Conservation (phyloP, 1,140 invertebrate genomes). For the Cepaea nemoralis region DNA sequence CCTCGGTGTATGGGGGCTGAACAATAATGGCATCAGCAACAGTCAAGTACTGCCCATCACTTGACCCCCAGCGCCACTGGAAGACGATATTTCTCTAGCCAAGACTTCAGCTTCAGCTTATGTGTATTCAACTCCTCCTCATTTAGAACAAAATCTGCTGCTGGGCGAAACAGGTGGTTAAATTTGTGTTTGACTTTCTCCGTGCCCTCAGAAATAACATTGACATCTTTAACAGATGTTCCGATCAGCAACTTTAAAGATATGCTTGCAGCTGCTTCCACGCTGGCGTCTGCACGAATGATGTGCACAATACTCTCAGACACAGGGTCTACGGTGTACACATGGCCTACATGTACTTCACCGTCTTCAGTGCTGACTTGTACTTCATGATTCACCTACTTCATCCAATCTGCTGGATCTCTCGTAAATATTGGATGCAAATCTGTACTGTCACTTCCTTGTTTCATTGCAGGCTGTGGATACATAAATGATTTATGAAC, state of each 20-base stretch:
- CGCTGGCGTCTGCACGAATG: constrained; percentile 54
- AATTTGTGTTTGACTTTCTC: constrained; percentile 54
- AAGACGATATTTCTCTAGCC: constrained; percentile 67
- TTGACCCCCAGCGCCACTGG: constrained; percentile 56
- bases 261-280: constrained; percentile 40
- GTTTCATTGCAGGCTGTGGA: background rate
- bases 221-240: constrained; percentile 54
- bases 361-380: constrained; percentile 54
- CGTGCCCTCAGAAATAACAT: constrained; percentile 51
- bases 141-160: constrained; percentile 41
- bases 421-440: constrained; percentile 64
- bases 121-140: constrained; percentile 56
- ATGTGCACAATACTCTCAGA: constrained; percentile 63
- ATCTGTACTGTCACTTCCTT: constrained; percentile 42
- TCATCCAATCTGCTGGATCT: constrained; percentile 67
- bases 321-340: constrained; percentile 71
- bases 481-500: too few species aligned
- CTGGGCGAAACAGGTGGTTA: constrained; percentile 58
- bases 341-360: constrained; percentile 60
- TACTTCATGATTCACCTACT: constrained; percentile 64
- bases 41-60: constrained; percentile 54
- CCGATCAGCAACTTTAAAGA: constrained; percentile 50
- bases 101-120: constrained; percentile 59
- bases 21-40: constrained; percentile 66
- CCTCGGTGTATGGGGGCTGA: constrained; percentile 64